A percentile compares a stretch with the other conserved stretches of the same genome.
These are phyloP conservation scores for Sander vitreus DNA, from an alignment of 2,113 vertebrate species.

Conservation along the genomic window DNA sequence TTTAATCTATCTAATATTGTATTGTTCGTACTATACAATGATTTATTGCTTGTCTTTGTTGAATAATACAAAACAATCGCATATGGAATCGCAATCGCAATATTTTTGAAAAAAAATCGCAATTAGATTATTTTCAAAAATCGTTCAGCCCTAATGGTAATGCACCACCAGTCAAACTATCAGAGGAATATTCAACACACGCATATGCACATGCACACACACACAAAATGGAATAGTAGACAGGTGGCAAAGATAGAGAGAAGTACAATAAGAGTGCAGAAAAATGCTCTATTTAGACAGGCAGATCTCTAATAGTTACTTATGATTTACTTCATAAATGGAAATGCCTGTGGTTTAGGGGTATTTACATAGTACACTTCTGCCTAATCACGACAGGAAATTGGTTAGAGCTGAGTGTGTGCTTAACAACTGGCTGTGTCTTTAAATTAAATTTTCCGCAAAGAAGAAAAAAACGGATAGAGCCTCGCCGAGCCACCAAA, in stretches of 20 bases:
- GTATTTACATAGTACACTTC: constrained; percentile 38
- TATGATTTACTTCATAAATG: constrained; percentile 9
- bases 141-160: no score
- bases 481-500: background rate
- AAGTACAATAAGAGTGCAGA: background rate
- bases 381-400: constrained; percentile 57
- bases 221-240: background rate
- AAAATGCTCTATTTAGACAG: background rate
- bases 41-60: no score
- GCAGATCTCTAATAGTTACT: background rate
- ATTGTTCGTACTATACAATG: no score
- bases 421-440: constrained; percentile 36
- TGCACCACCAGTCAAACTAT: background rate
- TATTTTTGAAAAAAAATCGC: no score
- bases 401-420: constrained; percentile 25
- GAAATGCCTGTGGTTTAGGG: constrained; percentile 45
- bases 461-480: constrained; percentile 32
- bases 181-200: background rate
- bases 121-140: no score
- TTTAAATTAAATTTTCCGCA: constrained; percentile 60
- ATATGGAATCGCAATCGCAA: no score
- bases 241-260: constrained; percentile 1
- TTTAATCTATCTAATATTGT: no score
- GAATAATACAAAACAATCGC: no score
- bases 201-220: background rate